Evolutionary conservation across 2,113 vertebrate genomes (phyloP), one percentile per base, ranked within the genome.

Genomic region (Ptychochromis oligacanthus): DNA sequence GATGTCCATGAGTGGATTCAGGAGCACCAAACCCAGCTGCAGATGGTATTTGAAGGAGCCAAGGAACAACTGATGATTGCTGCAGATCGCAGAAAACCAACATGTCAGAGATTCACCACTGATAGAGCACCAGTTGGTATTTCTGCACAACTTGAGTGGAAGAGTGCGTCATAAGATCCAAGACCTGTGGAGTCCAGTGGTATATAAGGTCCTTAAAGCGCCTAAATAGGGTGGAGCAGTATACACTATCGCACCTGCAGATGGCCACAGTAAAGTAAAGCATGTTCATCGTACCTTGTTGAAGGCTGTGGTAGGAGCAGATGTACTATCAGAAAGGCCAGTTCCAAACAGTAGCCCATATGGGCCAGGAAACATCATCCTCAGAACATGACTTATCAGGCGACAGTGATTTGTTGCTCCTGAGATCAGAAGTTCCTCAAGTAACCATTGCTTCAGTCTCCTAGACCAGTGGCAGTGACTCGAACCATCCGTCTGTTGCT

Each of bases 131-230:
- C 20, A 61, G 34, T 0, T 61, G 3, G 28, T 61, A 36, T 61
- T 20, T 61, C 28, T 61, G 59, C 59, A 34, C 59, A 61, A 31
- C 13, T 43, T 43, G 12, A 14, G 40, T 43, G 40, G 11, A 43
- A 46, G 70, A 9, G 81, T 81, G 6, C 65, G 70, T 9, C 43
- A 75, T 14, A 83, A 87, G 22, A 77, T 76, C 10, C 70, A 77
- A 6, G 75, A 88, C 43, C n/a, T 52, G 7, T 88, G 78, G 61
- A 18, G 28, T 46, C 31, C 43, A 12, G 1, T 80, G 14, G 15
- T 43, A 22, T 59, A 77, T 24, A 43, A 1, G 0, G 52, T 58
- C 14, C 31, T 67, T 2, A 55, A 31, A 14, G 31, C n/a, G 6
- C 61, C 52, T 6, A 40, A 26, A 18, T 61, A 67, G 14, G 54